Evolutionary conservation across 2,113 vertebrate species (phyloP).

Genomic region (Lagopus leucura): DNA sequence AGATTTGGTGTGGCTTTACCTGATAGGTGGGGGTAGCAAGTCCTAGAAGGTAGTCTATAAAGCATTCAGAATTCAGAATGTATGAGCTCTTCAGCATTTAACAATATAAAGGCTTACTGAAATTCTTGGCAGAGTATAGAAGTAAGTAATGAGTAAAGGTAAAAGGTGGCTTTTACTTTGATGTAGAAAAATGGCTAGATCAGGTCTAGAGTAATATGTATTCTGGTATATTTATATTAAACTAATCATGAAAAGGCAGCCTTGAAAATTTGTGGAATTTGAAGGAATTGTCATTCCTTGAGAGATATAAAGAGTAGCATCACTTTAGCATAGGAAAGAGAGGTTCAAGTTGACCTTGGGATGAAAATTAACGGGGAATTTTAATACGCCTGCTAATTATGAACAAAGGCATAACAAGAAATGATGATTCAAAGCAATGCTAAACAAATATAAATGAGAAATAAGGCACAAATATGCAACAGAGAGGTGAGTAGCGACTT

Average conservation of each 20-base stretch:
- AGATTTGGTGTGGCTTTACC: background rate
- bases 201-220: background rate
- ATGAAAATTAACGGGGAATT: background rate
- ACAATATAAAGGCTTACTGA: background rate
- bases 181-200: background rate
- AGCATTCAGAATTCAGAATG: background rate
- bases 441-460: constrained; percentile 1
- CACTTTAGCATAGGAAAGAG: background rate
- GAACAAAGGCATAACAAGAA: background rate
- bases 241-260: background rate
- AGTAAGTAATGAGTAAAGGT: background rate
- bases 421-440: background rate
- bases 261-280: background rate
- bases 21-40: rapidly evolving
- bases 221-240: background rate
- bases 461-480: background rate
- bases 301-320: background rate
- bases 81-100: background rate
- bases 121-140: background rate
- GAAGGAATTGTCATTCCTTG: background rate
- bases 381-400: background rate
- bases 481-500: background rate
- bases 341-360: background rate
- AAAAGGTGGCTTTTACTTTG: background rate
- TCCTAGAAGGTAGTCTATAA: background rate